Evolutionary conservation across 2,113 vertebrate genomes (phyloP).

Genomic region (Egretta garzetta): DNA sequence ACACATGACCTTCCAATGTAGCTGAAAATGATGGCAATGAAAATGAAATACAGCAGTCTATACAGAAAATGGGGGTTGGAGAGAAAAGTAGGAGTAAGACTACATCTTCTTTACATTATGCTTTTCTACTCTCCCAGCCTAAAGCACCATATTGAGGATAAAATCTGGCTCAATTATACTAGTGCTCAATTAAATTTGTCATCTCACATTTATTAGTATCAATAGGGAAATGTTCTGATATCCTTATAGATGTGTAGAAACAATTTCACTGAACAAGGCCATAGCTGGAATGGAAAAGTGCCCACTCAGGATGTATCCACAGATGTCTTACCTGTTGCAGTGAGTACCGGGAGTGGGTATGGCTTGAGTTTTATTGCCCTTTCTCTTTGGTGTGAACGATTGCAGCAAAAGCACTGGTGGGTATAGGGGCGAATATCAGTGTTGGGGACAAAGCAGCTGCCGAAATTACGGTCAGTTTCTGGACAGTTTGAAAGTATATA

Average conservation of each 20-base stretch:
- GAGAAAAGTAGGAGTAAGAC: not conserved
- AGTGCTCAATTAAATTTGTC: not conserved
- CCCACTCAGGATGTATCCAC: not conserved
- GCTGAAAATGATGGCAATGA: not conserved
- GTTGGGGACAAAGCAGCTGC: not conserved
- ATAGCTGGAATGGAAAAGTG: not conserved
- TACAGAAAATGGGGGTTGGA: not conserved
- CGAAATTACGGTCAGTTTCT: not conserved
- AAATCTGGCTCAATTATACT: not conserved
- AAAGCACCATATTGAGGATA: not conserved
- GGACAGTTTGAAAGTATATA: not conserved
- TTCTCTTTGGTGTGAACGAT: not conserved
- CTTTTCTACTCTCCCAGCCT: not conserved
- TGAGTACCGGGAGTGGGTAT: not conserved
- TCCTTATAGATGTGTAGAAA: not conserved
- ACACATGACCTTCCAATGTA: not conserved
- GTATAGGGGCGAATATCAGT: not conserved
- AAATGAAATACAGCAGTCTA: not conserved
- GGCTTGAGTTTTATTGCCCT: not conserved
- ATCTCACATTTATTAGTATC: not conserved
- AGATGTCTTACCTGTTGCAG: not conserved
- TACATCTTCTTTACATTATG: not conserved
- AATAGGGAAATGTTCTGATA: not conserved
- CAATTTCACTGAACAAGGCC: not conserved
- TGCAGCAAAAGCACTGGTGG: not conserved